Evolutionary conservation across 1,140 invertebrate species (phyloP).

Genomic region (Leptestheria dahalacensis): DNA sequence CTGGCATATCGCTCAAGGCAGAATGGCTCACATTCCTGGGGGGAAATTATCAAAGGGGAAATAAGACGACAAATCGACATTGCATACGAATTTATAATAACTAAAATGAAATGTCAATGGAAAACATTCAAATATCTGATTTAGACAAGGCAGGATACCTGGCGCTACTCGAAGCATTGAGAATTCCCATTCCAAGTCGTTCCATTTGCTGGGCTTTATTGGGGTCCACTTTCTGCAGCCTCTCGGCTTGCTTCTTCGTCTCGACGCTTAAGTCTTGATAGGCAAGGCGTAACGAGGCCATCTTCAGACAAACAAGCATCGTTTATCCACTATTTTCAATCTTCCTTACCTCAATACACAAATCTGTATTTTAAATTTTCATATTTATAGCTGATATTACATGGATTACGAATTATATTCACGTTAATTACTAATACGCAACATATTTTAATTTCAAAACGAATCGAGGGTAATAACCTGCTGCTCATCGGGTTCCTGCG

Average conservation of each 20-base stretch:
- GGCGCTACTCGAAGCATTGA: neutral
- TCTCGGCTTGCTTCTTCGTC: conserved; percentile 61
- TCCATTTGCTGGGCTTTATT: conserved; percentile 78
- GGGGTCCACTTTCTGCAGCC: conserved; percentile 59
- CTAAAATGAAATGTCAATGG: neutral
- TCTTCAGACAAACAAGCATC: conserved; percentile 26
- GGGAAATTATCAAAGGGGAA: no score
- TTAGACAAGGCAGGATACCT: neutral
- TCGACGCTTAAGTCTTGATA: conserved; percentile 71
- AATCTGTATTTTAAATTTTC: no score
- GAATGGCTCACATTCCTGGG: conserved; percentile 77
- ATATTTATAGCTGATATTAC: no score
- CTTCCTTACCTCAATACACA: no score
- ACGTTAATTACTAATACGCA: no score
- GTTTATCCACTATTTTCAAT: no score
- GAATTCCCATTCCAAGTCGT: conserved; percentile 82
- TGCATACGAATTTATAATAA: neutral
- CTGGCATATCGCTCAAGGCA: conserved; percentile 79
- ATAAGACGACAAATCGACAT: no score
- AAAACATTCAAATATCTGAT: no score
- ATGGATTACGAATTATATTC: no score
- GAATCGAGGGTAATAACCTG: no score
- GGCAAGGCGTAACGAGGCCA: conserved; percentile 66
- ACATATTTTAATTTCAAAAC: no score
- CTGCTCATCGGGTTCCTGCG: conserved; percentile 39